Base-by-base conservation (phyloP, 1,140 invertebrate species). In the Dreissena polymorpha region DNA sequence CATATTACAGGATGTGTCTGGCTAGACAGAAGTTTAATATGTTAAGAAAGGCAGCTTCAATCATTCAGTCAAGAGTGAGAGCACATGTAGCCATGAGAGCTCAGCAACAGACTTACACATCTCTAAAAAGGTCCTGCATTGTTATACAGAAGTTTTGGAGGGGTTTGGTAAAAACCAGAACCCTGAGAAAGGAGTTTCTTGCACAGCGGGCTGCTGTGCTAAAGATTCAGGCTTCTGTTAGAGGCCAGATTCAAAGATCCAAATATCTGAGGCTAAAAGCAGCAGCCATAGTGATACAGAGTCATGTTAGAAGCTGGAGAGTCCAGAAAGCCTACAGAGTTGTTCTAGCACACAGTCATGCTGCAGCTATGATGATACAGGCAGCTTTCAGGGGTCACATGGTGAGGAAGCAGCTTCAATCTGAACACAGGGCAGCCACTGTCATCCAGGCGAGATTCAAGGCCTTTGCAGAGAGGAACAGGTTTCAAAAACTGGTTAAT, bases 281-380 rank as follows among this genome's bases (percentile, higher is more conserved):
- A 53, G 83, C 88, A 68, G 81, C 69, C n/a, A n/a, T 73, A n/a
- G 68, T 57, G 18, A 85, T 89, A 29, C 87, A 88, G 67, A 79
- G 29, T 10, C n/a, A n/a, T n/a, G n/a, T n/a, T n/a, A n/a, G n/a
- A n/a, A n/a, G n/a, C n/a, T n/a, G n/a, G n/a, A n/a, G n/a, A n/a
- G n/a, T n/a, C n/a, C n/a, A n/a, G n/a, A n/a, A n/a, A n/a, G n/a
- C n/a, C n/a, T n/a, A n/a, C n/a, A n/a, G n/a, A n/a, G n/a, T n/a
- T n/a, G n/a, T n/a, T n/a, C n/a, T n/a, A n/a, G n/a, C n/a, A n/a
- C n/a, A n/a, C n/a, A n/a, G n/a, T n/a, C n/a, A n/a, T n/a, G n/a
- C n/a, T n/a, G n/a, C n/a, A n/a, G n/a, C n/a, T n/a, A n/a, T n/a
- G n/a, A n/a, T n/a, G n/a, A n/a, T n/a, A n/a, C n/a, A n/a, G n/a